Base-by-base conservation (phyloP, 2,113 vertebrate species). In the Thryonomys swinderianus region DNA sequence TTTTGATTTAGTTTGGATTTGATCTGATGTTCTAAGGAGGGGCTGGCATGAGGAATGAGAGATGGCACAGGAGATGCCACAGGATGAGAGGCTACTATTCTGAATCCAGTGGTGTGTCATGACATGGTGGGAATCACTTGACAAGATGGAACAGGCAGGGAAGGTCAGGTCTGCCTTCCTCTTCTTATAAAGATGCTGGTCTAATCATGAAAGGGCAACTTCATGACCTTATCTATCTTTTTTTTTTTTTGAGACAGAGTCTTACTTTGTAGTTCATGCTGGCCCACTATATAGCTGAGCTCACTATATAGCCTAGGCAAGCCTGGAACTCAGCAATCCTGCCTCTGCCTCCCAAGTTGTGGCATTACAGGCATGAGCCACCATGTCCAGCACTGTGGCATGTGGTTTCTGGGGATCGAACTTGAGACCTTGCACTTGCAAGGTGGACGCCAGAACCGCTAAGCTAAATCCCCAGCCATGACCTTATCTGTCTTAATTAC, bases 21-120 rank as follows among this genome's bases (percentile, higher is more conserved):
- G 69, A 73, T 73, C 25, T 42, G 16, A 40, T 61, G 64, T 61
- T 62, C 79, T 85, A 48, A 93, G 53, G 16, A 59, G 32, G 32
- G 20, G 23, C 21, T 66, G 61, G n/a, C 0, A 1, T 13, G n/a
- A 64, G 51, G 62, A 61, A 53, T 5, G 27, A 8, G 32, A 76
- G 37, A 73, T 30, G 2, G 12, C 0, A 0, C 2, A 14, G 9
- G 32, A 76, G 37, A 73, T 30, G 2, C 9, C 0, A 0, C 2
- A 14, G 9, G 62, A n/a, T 2, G 23, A 64, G 17, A 51, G 51
- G 10, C 59, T 2, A 6, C 20, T 37, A 18, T 85, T 20, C 27
- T 30, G 6, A 85, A 51, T 7, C 11, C 10, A 13, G 0, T 7
- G 16, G 48, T 45, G 42, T 53, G 67, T 25, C 40, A 73, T 30